These are phyloP conservation scores for Heterotilapia buettikoferi DNA, from an alignment of 2,113 vertebrate genomes.

Conservation along the genomic window DNA sequence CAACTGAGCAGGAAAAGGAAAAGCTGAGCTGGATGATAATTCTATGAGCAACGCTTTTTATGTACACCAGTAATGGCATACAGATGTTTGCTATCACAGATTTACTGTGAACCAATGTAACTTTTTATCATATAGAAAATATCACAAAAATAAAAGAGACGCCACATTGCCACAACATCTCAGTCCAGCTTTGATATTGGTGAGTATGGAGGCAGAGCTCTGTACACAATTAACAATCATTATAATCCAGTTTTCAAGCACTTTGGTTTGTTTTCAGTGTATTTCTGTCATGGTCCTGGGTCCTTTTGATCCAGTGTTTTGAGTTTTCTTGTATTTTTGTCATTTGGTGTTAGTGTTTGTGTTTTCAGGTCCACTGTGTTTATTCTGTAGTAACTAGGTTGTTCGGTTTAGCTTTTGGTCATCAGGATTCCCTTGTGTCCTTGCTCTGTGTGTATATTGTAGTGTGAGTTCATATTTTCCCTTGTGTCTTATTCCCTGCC, in stretches of 20 bases:
- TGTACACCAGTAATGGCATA: not conserved
- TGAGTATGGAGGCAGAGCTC: not conserved
- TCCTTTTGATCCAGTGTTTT: not conserved
- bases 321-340: not conserved
- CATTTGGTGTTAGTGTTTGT: not conserved
- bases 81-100: not conserved
- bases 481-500: not conserved
- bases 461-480: not conserved
- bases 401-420: not conserved
- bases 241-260: not conserved
- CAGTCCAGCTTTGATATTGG: not conserved
- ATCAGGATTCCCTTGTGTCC: not conserved
- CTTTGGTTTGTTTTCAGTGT: not conserved
- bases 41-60: not conserved
- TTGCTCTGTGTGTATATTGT: not conserved
- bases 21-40: not conserved
- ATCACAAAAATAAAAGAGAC: not conserved
- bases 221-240: not conserved
- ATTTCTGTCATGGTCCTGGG: not conserved
- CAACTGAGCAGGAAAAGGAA: not conserved
- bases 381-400: not conserved
- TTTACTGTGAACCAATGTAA: not conserved
- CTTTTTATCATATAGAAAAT: not conserved
- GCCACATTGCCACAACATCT: not conserved
- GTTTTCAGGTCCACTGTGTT: not conserved